A percentile compares a stretch with the other conserved stretches of the same genome.
These are phyloP conservation scores for Drosophila triauraria DNA, from an alignment of 1,140 invertebrate species.

Conservation along the genomic window DNA sequence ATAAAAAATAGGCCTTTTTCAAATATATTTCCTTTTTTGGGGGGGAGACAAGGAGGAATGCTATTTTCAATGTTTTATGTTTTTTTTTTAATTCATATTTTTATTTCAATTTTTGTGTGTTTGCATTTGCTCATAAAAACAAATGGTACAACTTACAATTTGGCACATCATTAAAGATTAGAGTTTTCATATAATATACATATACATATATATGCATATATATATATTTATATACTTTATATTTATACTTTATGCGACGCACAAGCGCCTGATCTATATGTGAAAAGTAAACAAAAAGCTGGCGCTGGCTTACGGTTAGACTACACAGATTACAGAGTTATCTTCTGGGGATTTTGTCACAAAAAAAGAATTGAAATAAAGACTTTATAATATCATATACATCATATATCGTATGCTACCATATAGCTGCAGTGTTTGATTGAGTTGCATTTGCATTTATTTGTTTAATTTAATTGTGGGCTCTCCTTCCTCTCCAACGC, in stretches of 20 bases:
- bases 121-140: constrained; percentile 79
- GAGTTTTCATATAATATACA: constrained; percentile 70
- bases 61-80: constrained; percentile 53
- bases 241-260: constrained; percentile 77
- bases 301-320: constrained; percentile 73
- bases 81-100: constrained; percentile 57
- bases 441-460: constrained; percentile 77
- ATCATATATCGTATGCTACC: constrained; percentile 61
- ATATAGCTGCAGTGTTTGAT: constrained; percentile 73
- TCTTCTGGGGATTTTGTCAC: constrained; percentile 9
- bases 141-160: constrained; percentile 84
- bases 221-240: constrained; percentile 58
- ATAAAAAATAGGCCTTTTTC: constrained; percentile 38
- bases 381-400: constrained; percentile 45
- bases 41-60: constrained; percentile 36
- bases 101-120: constrained; percentile 73
- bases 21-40: constrained; percentile 26
- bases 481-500: constrained; percentile 31
- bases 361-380: constrained; percentile 43
- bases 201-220: constrained; percentile 54
- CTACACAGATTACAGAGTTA: constrained; percentile 63
- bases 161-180: constrained; percentile 84
- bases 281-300: constrained; percentile 80
- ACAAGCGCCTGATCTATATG: constrained; percentile 73
- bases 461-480: constrained; percentile 62